Evolutionary conservation across 2,797 vertebrate genomes (phyloP), one percentile per base, ranked within the genome.

Genomic region (Mastacembelus armatus): DNA sequence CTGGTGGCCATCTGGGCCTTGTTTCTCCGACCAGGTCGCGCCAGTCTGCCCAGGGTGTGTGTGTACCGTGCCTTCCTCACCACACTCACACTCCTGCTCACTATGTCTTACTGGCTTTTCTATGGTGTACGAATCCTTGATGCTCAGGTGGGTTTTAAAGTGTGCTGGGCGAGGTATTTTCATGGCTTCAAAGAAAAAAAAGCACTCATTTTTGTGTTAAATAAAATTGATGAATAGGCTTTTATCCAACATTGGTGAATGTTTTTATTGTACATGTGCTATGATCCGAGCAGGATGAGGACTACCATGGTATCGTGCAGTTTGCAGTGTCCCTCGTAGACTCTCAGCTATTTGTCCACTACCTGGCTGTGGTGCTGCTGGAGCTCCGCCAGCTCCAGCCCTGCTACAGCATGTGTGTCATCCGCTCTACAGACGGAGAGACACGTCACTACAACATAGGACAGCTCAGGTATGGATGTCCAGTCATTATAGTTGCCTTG

Each of bases 61-160:
- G 94, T 96, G 72, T 96, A 97, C 84, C 96, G 96, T 16, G 95
- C 95, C 77, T 94, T 99, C 18, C 89, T 98, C 43, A 83, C 95
- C 83, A 94, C 97, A 32, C 96, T 99, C 22, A 95, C 96, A 0
- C 95, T 98, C 29, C 93, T 99, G 9, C 95, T 98, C 22, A 94
- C 98, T 67, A 94, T 97, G 69, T 99, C 97, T 85, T 99, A 98
- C 81, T 99, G 98, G 98, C 96, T 99, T 7, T 99, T 99, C 56
- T 99, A 97, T 0, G 96, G 96, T 3, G 97, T 99, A 55, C 94
- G 97, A 63, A 98, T 99, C 79, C 89, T 99, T 44, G 97, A 98
- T 67, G 93, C 95, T 0, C 95, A 95, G 92, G 94, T 94, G 59
- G 47, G 85, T 68, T 57, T 45, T 10, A 62, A 10, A 29, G 10